Percentiles rank a stretch among this genome's conserved stretches.
phyloP scores from a whole-genome alignment of 2,113 vertebrate species.

The Heterocephalus glaber region DNA sequence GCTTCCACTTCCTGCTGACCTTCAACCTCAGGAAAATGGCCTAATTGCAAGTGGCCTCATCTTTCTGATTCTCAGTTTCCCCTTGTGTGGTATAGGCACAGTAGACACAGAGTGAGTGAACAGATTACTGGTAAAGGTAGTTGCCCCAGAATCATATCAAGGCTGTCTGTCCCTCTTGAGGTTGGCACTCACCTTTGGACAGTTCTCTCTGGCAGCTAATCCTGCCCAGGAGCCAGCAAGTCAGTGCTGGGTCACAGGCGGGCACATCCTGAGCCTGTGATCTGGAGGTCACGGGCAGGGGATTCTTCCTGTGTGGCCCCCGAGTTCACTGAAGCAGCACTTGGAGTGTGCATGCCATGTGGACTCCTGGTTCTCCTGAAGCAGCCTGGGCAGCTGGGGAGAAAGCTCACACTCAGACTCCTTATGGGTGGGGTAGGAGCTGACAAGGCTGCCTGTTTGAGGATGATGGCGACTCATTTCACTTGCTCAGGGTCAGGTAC shows the following conservation, averaged over 20 bases:
- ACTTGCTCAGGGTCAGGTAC: not conserved
- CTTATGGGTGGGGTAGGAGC: not conserved
- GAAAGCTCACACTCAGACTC: not conserved
- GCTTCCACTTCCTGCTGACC: not conserved
- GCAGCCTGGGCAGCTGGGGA: not conserved
- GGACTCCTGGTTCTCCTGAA: not conserved
- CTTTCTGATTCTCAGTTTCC: not conserved
- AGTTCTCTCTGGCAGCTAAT: not conserved
- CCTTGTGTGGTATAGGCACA: not conserved
- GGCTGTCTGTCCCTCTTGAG: not conserved
- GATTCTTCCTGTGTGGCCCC: not conserved
- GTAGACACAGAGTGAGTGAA: not conserved
- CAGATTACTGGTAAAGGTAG: not conserved
- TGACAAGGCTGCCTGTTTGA: not conserved
- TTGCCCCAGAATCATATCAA: not conserved
- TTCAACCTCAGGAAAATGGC: constrained; percentile 18
- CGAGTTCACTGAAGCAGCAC: not conserved
- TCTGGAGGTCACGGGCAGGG: not conserved
- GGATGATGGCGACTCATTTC: not conserved
- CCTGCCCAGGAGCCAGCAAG: not conserved
- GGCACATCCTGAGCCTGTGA: not conserved
- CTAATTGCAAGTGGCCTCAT: not conserved
- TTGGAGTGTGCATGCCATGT: not conserved
- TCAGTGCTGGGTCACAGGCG: not conserved
- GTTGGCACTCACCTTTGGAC: not conserved